Percentiles rank a stretch among this genome's conserved stretches.
Conservation (phyloP, 1,140 invertebrate genomes). For the Drosophila parvula region DNA sequence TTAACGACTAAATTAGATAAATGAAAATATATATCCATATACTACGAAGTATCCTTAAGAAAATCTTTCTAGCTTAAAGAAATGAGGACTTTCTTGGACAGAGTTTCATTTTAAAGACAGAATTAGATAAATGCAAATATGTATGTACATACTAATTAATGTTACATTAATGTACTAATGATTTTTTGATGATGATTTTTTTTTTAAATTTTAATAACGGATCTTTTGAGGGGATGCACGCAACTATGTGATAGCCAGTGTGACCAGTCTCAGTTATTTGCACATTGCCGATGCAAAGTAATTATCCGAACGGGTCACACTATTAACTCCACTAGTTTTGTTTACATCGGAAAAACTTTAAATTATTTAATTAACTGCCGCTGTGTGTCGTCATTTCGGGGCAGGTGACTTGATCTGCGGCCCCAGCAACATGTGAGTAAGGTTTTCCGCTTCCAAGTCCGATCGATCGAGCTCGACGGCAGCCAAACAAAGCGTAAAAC, state of each 20-base stretch:
- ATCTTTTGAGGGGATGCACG: neutral
- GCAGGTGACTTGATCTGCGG: conserved; percentile 15
- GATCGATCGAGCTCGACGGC: conserved; percentile 7
- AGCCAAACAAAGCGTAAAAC: conserved; percentile 38
- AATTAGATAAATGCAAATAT: no score
- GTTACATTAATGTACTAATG: no score
- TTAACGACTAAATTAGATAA: no score
- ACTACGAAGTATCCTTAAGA: no score
- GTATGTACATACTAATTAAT: no score
- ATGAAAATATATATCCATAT: no score
- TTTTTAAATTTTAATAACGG: neutral
- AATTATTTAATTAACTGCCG: neutral
- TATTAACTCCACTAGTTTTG: neutral
- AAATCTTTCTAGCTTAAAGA: no score
- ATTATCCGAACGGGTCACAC: conserved; percentile 1
- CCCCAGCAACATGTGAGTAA: conserved; percentile 22
- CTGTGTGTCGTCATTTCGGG: neutral
- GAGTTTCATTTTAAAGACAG: no score
- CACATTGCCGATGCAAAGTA: neutral
- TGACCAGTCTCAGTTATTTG: neutral
- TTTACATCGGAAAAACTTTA: conserved; percentile 20
- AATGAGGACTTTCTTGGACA: no score
- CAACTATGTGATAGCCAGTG: neutral
- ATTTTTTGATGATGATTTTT: no score
- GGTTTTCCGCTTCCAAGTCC: neutral